Percentiles rank a stretch among this genome's conserved stretches.
Evolutionary conservation across 2,797 vertebrate genomes (phyloP).

Genomic region (Helarctos malayanus): DNA sequence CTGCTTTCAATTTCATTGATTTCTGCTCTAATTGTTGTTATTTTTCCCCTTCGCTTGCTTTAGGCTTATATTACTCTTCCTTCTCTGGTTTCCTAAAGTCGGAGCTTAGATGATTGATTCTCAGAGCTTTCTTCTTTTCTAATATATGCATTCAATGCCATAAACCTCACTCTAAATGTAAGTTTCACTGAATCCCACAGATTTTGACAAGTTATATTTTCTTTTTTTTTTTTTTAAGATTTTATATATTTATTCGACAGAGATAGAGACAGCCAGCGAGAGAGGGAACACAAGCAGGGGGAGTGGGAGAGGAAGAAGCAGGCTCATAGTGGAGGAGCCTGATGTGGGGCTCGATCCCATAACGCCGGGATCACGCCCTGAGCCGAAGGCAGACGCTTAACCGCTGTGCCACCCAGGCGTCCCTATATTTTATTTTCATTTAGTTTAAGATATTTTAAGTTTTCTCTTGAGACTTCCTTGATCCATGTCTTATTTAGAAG

Average conservation of each 20-base stretch:
- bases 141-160: background rate
- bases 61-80: background rate
- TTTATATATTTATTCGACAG: too few relatives aligned
- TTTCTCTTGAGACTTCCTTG: background rate
- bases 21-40: background rate
- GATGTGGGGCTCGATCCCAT: too few relatives aligned
- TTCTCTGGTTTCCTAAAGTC: background rate
- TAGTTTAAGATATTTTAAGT: background rate
- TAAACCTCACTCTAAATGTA: background rate
- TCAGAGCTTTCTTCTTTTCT: background rate
- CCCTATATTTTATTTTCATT: background rate
- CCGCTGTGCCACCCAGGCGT: too few relatives aligned
- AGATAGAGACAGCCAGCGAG: too few relatives aligned
- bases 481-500: background rate
- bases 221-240: too few relatives aligned
- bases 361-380: too few relatives aligned
- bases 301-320: too few relatives aligned
- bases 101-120: background rate
- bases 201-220: background rate
- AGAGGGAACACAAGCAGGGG: too few relatives aligned
- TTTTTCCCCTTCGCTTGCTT: background rate
- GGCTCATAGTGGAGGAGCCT: too few relatives aligned
- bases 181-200: background rate
- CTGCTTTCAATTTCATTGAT: background rate
- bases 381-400: too few relatives aligned